phyloP scores from a whole-genome alignment of 2,797 vertebrate species.

The Cynopterus sphinx region DNA sequence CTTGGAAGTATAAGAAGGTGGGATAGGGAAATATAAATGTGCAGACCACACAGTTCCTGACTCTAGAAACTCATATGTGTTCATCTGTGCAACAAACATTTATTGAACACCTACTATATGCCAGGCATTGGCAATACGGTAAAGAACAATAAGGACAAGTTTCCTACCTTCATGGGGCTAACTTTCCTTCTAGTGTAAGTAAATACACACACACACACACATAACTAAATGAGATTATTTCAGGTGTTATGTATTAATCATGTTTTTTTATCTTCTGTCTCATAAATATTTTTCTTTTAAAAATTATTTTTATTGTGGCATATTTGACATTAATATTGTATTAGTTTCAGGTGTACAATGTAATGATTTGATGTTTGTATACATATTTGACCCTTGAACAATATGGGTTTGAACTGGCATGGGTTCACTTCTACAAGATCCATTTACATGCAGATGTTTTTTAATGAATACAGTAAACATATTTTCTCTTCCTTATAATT shows the following conservation, averaged over 20 bases:
- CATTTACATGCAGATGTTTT: background rate
- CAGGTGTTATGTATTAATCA: background rate
- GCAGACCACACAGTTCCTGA: background rate
- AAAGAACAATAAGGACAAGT: background rate
- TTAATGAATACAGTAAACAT: background rate
- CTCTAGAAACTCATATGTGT: background rate
- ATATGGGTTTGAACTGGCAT: background rate
- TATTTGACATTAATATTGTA: background rate
- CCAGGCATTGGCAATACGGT: background rate
- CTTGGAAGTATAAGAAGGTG: background rate
- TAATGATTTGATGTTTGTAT: background rate
- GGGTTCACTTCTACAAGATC: too few relatives aligned
- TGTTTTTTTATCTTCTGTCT: background rate
- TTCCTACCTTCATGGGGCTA: background rate
- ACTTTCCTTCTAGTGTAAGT: background rate
- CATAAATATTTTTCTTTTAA: too few relatives aligned
- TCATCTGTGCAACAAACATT: background rate
- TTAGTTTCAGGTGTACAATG: background rate
- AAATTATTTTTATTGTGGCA: background rate
- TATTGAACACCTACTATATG: background rate
- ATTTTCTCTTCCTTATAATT: background rate
- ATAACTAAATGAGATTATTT: slow-evolving; percentile 10
- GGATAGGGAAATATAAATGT: background rate
- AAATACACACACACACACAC: too few relatives aligned
- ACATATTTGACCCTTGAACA: background rate